These are phyloP conservation scores for Thecocarcelia acutangulata DNA, from an alignment of 2,888 invertebrate species.

Conservation along the genomic window DNA sequence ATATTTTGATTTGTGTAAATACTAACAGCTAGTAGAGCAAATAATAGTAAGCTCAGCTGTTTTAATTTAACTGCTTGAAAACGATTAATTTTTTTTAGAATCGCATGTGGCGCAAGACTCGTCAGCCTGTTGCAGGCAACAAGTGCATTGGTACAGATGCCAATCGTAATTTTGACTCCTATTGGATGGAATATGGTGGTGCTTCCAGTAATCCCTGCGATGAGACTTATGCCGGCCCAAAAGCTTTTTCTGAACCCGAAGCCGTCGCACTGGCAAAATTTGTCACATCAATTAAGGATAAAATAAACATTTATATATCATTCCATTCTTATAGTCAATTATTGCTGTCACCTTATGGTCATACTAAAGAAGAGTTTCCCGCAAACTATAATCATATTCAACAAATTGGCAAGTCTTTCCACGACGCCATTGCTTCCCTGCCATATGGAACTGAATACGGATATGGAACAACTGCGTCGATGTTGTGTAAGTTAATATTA, in stretches of 20 bases:
- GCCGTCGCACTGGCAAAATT: constrained; percentile 82
- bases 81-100: constrained; percentile 79
- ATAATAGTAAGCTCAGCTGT: too few species aligned
- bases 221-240: constrained; percentile 82
- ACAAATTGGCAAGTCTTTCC: constrained; percentile 82
- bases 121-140: constrained; percentile 80
- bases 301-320: constrained; percentile 83
- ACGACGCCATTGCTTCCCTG: constrained; percentile 82
- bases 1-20: too few species aligned
- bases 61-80: not conserved
- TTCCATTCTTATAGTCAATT: constrained; percentile 86
- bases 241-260: constrained; percentile 84
- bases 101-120: constrained; percentile 86
- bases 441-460: constrained; percentile 82
- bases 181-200: constrained; percentile 80
- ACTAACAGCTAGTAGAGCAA: too few species aligned
- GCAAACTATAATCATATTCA: constrained; percentile 82
- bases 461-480: constrained; percentile 83
- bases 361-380: constrained; percentile 78
- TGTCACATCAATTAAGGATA: constrained; percentile 80
- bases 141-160: constrained; percentile 79
- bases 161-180: constrained; percentile 80
- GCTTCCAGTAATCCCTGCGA: constrained; percentile 81
- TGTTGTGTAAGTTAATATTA: constrained; percentile 82
- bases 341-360: constrained; percentile 84